These are phyloP conservation scores for Hystrix brachyura DNA, from an alignment of 2,113 vertebrate genomes.

Conservation along the genomic window DNA sequence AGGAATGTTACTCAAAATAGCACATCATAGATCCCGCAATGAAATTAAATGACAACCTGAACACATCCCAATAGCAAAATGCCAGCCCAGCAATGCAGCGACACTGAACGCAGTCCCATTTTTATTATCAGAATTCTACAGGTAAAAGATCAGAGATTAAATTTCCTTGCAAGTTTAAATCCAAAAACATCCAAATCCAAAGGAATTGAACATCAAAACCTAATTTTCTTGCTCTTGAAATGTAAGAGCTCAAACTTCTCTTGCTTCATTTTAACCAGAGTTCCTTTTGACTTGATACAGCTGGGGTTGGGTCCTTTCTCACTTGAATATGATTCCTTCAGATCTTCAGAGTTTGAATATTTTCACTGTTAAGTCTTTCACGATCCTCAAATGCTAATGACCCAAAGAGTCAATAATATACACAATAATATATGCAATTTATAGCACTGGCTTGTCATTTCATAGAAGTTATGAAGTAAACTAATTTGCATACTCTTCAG, in stretches of 20 bases:
- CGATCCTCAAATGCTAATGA: neutral
- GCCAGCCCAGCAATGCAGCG: slow-evolving; percentile 24
- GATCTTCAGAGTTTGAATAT: neutral
- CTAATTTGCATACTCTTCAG: neutral
- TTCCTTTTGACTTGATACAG: neutral
- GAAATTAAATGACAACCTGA: slow-evolving; percentile 59
- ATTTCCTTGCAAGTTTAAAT: slow-evolving; percentile 65
- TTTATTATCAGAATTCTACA: slow-evolving; percentile 56
- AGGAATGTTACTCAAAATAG: slow-evolving; percentile 53
- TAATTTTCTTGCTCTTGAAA: slow-evolving; percentile 59
- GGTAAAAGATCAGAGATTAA: slow-evolving; percentile 66
- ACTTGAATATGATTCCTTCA: neutral
- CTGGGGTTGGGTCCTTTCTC: neutral
- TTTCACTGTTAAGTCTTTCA: neutral
- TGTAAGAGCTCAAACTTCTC: slow-evolving; percentile 36
- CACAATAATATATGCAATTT: neutral
- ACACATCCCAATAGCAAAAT: slow-evolving; percentile 63
- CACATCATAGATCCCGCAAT: neutral
- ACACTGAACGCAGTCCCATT: slow-evolving; percentile 46
- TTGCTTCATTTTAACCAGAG: neutral
- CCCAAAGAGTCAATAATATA: neutral
- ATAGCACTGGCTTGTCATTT: neutral
- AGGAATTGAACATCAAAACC: slow-evolving; percentile 49
- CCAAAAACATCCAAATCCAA: slow-evolving; percentile 66
- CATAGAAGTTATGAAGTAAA: neutral